These are phyloP conservation scores for Rhinolophus ferrumequinum DNA, from an alignment of 2,113 vertebrate genomes.

Conservation along the genomic window DNA sequence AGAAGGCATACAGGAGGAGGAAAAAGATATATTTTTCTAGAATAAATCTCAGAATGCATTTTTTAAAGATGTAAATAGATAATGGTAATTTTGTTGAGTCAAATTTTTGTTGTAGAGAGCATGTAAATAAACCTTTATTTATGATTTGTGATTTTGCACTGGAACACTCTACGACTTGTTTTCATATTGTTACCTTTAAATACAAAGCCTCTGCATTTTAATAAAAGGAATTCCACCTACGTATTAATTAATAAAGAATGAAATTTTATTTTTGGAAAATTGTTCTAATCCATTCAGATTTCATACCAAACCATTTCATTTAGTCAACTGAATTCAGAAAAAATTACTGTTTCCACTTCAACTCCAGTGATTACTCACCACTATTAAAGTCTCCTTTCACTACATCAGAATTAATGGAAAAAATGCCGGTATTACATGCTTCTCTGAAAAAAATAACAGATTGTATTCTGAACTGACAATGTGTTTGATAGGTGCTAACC, in stretches of 20 bases:
- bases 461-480: conserved; percentile 62
- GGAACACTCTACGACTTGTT: conserved; percentile 49
- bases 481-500: conserved; percentile 64
- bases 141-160: conserved; percentile 75
- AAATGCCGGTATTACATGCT: conserved; percentile 74
- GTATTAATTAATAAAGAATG: conserved; percentile 84
- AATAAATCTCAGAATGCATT: conserved; percentile 83
- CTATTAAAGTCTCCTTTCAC: conserved; percentile 75
- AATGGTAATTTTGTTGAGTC: conserved; percentile 85
- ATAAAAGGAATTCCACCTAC: conserved; percentile 78
- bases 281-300: conserved; percentile 80
- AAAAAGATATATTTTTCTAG: conserved; percentile 86
- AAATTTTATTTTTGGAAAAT: conserved; percentile 83
- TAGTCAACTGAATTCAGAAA: conserved; percentile 75
- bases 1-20: conserved; percentile 86
- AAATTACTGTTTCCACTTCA: conserved; percentile 72
- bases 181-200: conserved; percentile 77
- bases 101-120: conserved; percentile 81
- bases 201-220: conserved; percentile 77
- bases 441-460: conserved; percentile 82
- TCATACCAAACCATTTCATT: conserved; percentile 77
- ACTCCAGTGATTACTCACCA: conserved; percentile 68
- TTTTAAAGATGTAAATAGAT: conserved; percentile 87
- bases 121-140: conserved; percentile 86
- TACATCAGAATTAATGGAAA: conserved; percentile 69